phyloP scores from a whole-genome alignment of 2,888 invertebrate species.

The Dascillus cervinus region DNA sequence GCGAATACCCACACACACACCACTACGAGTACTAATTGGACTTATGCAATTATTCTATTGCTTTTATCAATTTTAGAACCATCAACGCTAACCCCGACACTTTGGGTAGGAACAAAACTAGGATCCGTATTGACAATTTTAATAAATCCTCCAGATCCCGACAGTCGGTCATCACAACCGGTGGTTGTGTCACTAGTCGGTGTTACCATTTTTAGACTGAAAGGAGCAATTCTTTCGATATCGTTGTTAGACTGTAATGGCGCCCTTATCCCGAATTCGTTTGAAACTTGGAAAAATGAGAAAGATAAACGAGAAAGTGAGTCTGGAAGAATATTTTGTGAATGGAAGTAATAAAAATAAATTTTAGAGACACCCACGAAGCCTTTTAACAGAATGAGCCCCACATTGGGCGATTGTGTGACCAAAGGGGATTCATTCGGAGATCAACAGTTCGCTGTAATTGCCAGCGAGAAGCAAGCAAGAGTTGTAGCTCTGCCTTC shows the following conservation, averaged over 20 bases:
- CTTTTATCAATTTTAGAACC: conserved; percentile 71
- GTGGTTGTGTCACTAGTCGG: conserved; percentile 89
- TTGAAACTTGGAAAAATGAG: conserved; percentile 90
- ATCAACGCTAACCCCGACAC: conserved; percentile 72
- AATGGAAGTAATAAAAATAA: conserved; percentile 8
- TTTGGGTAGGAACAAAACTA: conserved; percentile 97
- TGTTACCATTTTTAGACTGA: conserved; percentile 92
- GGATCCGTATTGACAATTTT: conserved; percentile 93
- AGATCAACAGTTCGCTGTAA: conserved; percentile 88
- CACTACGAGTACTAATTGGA: too few relatives aligned
- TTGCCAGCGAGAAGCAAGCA: conserved; percentile 93
- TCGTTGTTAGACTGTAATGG: conserved; percentile 95
- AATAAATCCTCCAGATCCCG: conserved; percentile 73
- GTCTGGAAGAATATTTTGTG: conserved; percentile 4
- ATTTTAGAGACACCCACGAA: conserved; percentile 56
- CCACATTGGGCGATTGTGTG: conserved; percentile 52
- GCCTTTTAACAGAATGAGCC: conserved; percentile 65
- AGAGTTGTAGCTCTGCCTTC: conserved; percentile 90
- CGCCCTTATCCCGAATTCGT: conserved; percentile 81
- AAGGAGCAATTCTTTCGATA: conserved; percentile 89
- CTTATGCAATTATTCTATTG: too few relatives aligned
- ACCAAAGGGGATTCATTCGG: conserved; percentile 46
- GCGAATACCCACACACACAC: too few relatives aligned
- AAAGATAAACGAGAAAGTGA: conserved; percentile 44
- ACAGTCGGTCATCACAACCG: conserved; percentile 75